phyloP scores from a whole-genome alignment of 2,113 vertebrate species.

The Chloropsis cyanopogon region DNA sequence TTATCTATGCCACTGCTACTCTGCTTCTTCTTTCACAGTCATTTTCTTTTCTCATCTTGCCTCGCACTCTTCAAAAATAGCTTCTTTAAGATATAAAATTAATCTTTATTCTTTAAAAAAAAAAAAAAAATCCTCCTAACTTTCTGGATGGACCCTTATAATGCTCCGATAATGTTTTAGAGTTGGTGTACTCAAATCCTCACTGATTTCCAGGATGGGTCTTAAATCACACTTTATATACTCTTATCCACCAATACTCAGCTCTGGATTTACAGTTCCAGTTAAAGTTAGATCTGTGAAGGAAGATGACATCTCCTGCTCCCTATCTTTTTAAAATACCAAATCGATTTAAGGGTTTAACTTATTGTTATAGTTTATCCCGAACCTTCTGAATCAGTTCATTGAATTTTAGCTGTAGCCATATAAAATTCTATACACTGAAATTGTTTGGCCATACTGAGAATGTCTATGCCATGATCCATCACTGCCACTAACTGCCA shows the following conservation, averaged over 20 bases:
- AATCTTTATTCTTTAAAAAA: slow-evolving; percentile 41
- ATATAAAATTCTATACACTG: slow-evolving; percentile 70
- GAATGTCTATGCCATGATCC: slow-evolving; percentile 58
- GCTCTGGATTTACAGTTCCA: slow-evolving; percentile 67
- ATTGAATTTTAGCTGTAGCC: slow-evolving; percentile 77
- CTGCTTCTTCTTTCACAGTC: slow-evolving; percentile 24
- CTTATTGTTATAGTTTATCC: slow-evolving; percentile 77
- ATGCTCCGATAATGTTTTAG: background rate
- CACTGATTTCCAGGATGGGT: slow-evolving; percentile 45
- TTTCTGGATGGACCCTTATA: slow-evolving; percentile 46
- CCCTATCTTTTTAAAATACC: slow-evolving; percentile 59
- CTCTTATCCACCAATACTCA: slow-evolving; percentile 26
- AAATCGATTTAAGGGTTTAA: slow-evolving; percentile 72
- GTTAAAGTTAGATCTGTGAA: slow-evolving; percentile 66
- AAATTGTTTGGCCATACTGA: slow-evolving; percentile 70
- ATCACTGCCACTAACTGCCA: slow-evolving; percentile 71
- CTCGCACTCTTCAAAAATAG: slow-evolving; percentile 41
- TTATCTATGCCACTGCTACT: slow-evolving; percentile 45
- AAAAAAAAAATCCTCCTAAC: slow-evolving; percentile 1
- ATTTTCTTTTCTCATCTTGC: slow-evolving; percentile 54
- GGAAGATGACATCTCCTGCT: slow-evolving; percentile 61
- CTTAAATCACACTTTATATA: slow-evolving; percentile 67
- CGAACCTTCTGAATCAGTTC: slow-evolving; percentile 75
- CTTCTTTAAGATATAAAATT: slow-evolving; percentile 35
- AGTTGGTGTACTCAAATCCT: slow-evolving; percentile 48